A percentile compares a stretch with the other conserved stretches of the same genome.
phyloP scores from a whole-genome alignment of 2,797 vertebrate genomes.

The Sus cebifrons region DNA sequence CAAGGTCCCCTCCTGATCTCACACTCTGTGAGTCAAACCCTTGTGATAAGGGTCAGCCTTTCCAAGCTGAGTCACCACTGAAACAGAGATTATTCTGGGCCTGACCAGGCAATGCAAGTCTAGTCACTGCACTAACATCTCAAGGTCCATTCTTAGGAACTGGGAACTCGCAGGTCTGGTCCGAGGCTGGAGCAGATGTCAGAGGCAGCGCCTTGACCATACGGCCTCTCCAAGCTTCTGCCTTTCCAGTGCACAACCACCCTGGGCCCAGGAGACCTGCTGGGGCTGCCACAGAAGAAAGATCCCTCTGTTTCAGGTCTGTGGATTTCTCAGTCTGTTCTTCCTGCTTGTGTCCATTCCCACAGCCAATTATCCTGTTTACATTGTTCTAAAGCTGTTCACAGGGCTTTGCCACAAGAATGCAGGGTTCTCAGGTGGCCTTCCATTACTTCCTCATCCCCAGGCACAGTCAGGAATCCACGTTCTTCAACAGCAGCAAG shows the following conservation, averaged over 20 bases:
- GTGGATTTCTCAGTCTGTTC: slow-evolving; percentile 35
- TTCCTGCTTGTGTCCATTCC: slow-evolving; percentile 22
- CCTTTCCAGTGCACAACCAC: background rate
- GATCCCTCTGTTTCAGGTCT: background rate
- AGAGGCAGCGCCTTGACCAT: background rate
- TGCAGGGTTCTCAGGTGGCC: slow-evolving; percentile 20
- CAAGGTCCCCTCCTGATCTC: background rate
- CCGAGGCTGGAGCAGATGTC: background rate
- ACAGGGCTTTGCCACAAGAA: slow-evolving; percentile 48
- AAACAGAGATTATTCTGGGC: slow-evolving; percentile 52
- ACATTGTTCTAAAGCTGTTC: slow-evolving; percentile 62
- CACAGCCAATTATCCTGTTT: background rate
- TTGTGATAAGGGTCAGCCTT: slow-evolving; percentile 60
- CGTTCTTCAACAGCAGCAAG: background rate
- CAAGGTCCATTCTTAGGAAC: background rate
- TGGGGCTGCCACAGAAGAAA: background rate
- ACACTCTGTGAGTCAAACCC: slow-evolving; percentile 70
- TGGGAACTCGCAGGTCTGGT: background rate
- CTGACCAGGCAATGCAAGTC: slow-evolving; percentile 42
- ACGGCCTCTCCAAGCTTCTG: background rate
- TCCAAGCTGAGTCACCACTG: slow-evolving; percentile 75
- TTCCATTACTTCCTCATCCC: background rate
- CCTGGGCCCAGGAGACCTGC: background rate
- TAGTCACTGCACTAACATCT: background rate
- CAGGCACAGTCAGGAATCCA: background rate